A percentile compares a stretch with the other conserved stretches of the same genome.
Evolutionary conservation across 2,888 invertebrate species (phyloP).

Genomic region (Galeopsomyia nigrocyanea): DNA sequence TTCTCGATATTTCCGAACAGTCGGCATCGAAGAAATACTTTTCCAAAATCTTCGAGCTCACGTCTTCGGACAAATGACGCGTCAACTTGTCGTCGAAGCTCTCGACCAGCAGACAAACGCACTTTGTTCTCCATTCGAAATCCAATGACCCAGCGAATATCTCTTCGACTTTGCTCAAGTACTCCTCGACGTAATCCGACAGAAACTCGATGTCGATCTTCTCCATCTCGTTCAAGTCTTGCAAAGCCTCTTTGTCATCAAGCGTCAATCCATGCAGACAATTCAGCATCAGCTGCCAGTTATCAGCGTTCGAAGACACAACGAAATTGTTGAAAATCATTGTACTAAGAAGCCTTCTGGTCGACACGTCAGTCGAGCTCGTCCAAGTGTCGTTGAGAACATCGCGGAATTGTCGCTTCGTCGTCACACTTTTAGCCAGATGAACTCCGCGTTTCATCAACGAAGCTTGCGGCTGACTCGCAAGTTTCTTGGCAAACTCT

Average conservation of each 20-base stretch:
- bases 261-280: conserved; percentile 12
- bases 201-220: conserved; percentile 6
- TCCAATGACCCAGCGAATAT: background rate
- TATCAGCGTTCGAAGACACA: background rate
- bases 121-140: background rate
- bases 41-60: background rate
- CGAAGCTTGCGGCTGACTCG: background rate
- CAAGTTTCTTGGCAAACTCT: background rate
- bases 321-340: conserved; percentile 18
- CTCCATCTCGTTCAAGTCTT: conserved; percentile 4
- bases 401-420: background rate
- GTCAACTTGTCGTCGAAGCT: background rate
- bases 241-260: background rate
- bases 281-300: conserved; percentile 19
- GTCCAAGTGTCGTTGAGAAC: background rate
- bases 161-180: conserved; percentile 19
- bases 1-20: conserved; percentile 9
- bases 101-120: conserved; percentile 21
- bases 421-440: background rate
- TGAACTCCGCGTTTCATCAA: conserved; percentile 5
- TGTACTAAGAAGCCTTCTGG: background rate
- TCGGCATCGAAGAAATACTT: conserved; percentile 28
- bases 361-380: background rate
- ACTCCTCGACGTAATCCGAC: conserved; percentile 13
- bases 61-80: background rate